Conservation (phyloP, 2,888 invertebrate genomes). For the Drosophila algonquin region DNA sequence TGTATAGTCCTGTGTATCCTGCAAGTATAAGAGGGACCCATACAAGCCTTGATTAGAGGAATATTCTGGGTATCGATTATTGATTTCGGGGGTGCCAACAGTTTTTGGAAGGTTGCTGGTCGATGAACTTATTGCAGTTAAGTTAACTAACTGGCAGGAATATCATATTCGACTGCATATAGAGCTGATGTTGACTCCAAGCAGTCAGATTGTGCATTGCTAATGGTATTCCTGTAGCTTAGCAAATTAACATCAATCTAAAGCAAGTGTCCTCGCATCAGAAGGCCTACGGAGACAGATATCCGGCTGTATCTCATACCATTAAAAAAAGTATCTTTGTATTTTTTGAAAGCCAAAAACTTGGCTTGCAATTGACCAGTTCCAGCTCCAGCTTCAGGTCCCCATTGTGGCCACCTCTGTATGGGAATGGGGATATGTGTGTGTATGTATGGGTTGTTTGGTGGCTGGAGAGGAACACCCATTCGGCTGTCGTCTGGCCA, state of each 20-base stretch:
- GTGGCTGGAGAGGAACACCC: constrained; percentile 45
- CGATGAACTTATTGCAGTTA: constrained; percentile 13
- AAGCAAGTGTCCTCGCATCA: too few species aligned
- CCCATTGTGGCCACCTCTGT: constrained; percentile 59
- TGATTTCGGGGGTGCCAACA: constrained; percentile 60
- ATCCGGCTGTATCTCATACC: not conserved
- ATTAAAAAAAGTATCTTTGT: constrained; percentile 12
- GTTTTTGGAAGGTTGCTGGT: constrained; percentile 60
- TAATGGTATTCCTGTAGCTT: too few species aligned
- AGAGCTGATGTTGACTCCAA: too few species aligned
- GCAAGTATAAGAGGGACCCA: constrained; percentile 3
- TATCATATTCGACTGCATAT: not conserved
- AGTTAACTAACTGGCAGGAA: not conserved
- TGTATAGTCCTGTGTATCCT: constrained; percentile 4
- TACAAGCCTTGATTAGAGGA: constrained; percentile 18
- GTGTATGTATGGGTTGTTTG: not conserved
- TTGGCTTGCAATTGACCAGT: constrained; percentile 76
- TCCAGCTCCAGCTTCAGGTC: constrained; percentile 25
- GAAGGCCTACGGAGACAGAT: constrained; percentile 2
- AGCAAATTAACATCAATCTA: constrained; percentile 2
- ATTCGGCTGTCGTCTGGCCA: constrained; percentile 74
- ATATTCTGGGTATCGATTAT: constrained; percentile 62
- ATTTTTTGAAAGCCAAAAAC: constrained; percentile 51
- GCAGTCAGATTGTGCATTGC: too few species aligned
- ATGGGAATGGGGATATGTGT: not conserved